Conservation (phyloP, 2,888 invertebrate species). For the Drosophila macrospina region DNA sequence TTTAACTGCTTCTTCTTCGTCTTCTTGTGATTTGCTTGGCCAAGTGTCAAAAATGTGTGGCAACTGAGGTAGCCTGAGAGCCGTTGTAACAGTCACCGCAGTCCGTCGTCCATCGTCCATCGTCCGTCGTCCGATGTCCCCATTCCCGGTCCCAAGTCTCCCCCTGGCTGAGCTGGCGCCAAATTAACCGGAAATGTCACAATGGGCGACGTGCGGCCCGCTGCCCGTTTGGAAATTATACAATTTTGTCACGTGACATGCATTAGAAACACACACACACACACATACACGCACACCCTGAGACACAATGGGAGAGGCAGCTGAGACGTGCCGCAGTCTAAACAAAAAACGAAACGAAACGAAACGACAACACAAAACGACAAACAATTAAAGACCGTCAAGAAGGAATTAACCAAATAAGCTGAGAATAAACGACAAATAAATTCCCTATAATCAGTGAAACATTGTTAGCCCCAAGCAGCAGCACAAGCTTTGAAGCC, state of each 20-base stretch:
- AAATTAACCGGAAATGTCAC: conserved; percentile 82
- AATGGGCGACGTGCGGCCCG: conserved; percentile 81
- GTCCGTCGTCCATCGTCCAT: conserved; percentile 1
- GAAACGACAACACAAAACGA: conserved; percentile 44
- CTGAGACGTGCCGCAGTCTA: conserved; percentile 65
- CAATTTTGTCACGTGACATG: conserved; percentile 83
- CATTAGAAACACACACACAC: conserved; percentile 63
- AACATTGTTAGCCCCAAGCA: neutral
- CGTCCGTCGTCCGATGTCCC: neutral
- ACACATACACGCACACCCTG: conserved; percentile 37
- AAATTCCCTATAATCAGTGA: conserved; percentile 34
- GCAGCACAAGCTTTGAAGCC: neutral
- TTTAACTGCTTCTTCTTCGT: neutral
- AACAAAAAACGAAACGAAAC: conserved; percentile 29
- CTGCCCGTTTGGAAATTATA: conserved; percentile 76
- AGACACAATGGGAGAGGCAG: conserved; percentile 40
- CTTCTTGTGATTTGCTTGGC: conserved; percentile 70
- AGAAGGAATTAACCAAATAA: conserved; percentile 53
- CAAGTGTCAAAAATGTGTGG: conserved; percentile 78
- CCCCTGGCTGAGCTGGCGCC: conserved; percentile 73
- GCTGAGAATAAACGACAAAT: conserved; percentile 36
- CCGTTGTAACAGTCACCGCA: conserved; percentile 19
- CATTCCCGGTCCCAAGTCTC: conserved; percentile 15
- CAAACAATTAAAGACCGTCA: conserved; percentile 74
- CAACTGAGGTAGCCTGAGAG: conserved; percentile 39